A percentile compares a stretch with the other conserved stretches of the same genome.
phyloP scores from a whole-genome alignment of 1,140 invertebrate species.

The Cyclina sinensis region DNA sequence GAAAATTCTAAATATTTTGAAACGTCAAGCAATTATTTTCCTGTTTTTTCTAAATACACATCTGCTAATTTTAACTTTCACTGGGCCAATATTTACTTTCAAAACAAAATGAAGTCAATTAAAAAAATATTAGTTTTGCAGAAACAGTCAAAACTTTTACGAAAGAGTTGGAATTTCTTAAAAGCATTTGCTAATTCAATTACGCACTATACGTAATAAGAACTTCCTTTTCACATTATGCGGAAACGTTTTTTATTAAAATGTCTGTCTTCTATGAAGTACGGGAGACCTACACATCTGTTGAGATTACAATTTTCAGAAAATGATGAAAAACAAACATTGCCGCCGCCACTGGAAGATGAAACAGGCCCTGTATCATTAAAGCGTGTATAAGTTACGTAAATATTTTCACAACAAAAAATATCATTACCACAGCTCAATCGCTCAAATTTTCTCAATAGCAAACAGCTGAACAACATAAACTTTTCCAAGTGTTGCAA shows the following conservation, averaged over 20 bases:
- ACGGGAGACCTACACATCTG: slow-evolving; percentile 2
- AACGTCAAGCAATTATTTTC: too few relatives aligned
- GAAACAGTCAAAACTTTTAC: background rate
- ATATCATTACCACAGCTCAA: slow-evolving; percentile 8
- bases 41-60: too few relatives aligned
- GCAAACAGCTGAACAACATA: slow-evolving; percentile 30
- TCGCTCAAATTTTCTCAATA: slow-evolving; percentile 58
- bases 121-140: background rate
- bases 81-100: background rate
- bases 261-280: slow-evolving; percentile 42
- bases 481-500: slow-evolving; percentile 15
- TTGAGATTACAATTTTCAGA: slow-evolving; percentile 33
- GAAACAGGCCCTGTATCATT: slow-evolving; percentile 22
- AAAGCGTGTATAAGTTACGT: slow-evolving; percentile 34
- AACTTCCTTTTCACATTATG: background rate
- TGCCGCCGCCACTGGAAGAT: background rate
- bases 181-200: slow-evolving; percentile 52
- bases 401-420: slow-evolving; percentile 65
- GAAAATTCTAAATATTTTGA: too few relatives aligned
- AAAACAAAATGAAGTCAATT: slow-evolving; percentile 10
- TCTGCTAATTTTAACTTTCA: too few relatives aligned
- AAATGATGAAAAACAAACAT: slow-evolving; percentile 57
- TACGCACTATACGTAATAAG: slow-evolving; percentile 2
- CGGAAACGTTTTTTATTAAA: slow-evolving; percentile 30
- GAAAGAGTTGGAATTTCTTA: slow-evolving; percentile 18